These are phyloP conservation scores for Sinocyclocheilus rhinocerous DNA, from an alignment of 2,113 vertebrate species.

Conservation along the genomic window DNA sequence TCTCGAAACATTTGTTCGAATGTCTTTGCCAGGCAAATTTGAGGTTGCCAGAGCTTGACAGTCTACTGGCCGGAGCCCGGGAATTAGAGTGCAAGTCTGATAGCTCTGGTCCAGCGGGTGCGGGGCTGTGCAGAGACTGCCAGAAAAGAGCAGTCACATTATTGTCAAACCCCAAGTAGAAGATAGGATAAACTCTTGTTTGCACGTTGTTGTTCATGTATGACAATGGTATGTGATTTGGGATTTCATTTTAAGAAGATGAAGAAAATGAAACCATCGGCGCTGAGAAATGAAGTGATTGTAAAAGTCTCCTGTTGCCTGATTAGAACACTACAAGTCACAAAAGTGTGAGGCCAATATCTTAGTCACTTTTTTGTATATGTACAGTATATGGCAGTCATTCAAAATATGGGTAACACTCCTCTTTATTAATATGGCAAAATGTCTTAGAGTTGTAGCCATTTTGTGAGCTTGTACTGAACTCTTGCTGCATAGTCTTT, in stretches of 20 bases:
- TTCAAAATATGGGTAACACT: no score
- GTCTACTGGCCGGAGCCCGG: conserved; percentile 5
- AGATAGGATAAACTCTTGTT: conserved; percentile 24
- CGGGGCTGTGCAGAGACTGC: not conserved
- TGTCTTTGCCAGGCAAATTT: conserved; percentile 43
- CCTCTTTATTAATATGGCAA: no score
- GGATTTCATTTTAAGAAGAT: conserved; percentile 7
- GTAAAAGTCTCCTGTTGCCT: not conserved
- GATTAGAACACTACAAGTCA: not conserved
- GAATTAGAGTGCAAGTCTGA: conserved; percentile 41
- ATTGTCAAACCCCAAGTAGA: conserved; percentile 3
- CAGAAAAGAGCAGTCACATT: conserved; percentile 5
- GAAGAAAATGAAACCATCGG: not conserved
- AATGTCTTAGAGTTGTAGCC: no score
- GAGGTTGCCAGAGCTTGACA: conserved; percentile 34
- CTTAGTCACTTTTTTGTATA: not conserved
- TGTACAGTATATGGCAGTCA: not conserved
- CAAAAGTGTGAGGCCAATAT: not conserved
- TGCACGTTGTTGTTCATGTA: not conserved
- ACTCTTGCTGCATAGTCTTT: not conserved
- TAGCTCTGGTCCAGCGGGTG: conserved; percentile 28
- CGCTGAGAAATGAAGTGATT: not conserved
- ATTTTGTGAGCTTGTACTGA: not conserved
- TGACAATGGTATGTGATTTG: not conserved
- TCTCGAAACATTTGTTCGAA: conserved; percentile 21